Base-by-base conservation (phyloP, 2,797 vertebrate species). In the Sciurus carolinensis region DNA sequence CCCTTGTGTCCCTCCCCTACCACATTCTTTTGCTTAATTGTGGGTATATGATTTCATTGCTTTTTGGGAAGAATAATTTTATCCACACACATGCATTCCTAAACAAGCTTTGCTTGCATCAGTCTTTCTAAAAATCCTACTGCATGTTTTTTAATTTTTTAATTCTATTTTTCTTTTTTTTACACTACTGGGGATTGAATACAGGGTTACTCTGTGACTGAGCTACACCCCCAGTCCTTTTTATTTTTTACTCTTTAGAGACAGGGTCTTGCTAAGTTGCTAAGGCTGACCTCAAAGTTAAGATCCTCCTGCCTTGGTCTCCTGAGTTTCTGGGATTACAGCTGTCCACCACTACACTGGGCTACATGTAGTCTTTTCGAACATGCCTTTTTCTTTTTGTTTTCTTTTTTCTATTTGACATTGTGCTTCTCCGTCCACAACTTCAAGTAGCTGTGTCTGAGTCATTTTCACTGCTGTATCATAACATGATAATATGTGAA, bases 101-200 rank as follows among this genome's bases (percentile, higher is more conserved):
- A n/a, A 66, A 39, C 14, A 62, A 93, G 71, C n/a, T 94, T 57
- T 73, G 77, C 18, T 77, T 86, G 80, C 72, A 87, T 71, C 71
- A 28, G 71, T 24, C 59, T 73, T 95, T 79, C 30, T 91, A 24
- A 79, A 54, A 86, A 85, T 22, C 5, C 20, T 62, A 62, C 24
- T 62, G 22, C 59, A 26, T 11, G 24, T 9, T 62, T 62, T 62
- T 62, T 24, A 24, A 47, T 62, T 62, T 22, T 62, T 62, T 62
- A 26, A 24, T 24, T 62, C 22, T 62, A 10, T 24, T 26, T 62
- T 62, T 62, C 9, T 22, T 59, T 8, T 59, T 26, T 26, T 62
- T 26, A 62, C 59, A 62, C 24, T 62, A 26, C 10, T 62, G 59
- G 24, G 59, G 10, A 26, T 11, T 62, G 59, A 62, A 62, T 62